Evolutionary conservation across 2,797 vertebrate genomes (phyloP), one percentile per base, ranked within the genome.

Genomic region (Cetoscarus ocellatus): DNA sequence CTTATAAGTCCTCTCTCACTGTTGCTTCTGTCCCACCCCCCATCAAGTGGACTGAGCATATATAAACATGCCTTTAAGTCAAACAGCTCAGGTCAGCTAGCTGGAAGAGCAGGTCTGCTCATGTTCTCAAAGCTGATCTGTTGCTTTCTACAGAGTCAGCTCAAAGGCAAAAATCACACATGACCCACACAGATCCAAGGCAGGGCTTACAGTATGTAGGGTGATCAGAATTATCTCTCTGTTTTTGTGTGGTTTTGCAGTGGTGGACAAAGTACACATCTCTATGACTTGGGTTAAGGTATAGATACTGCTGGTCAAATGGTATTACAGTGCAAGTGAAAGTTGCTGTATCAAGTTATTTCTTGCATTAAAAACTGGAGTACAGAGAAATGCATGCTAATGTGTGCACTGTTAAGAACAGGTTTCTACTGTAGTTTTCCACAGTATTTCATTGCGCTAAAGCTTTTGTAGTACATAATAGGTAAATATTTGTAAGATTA

Each of bases 21-120:
- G 39, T 47, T 62, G 53, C 67, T 51, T 27, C 68, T 54, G 52
- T 59, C 47, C 60, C 53, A 36, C 39, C 57, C 48, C 18, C 17
- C 54, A n/a, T 15, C 58, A 35, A 61, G 47, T 56, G 14, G 1
- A 48, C 52, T 42, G 8, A 40, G 15, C 10, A 10, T 43, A 47
- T 62, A 60, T 34, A 60, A 51, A 74, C 54, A 70, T 60, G 19
- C 42, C 52, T 70, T 62, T 55, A 77, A 67, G 62, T 76, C 54
- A 60, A 38, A 42, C 6, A 49, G 50, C 17, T 79, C 57, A 52
- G 68, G 42, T 86, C 69, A 69, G 70, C 61, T 64, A 48, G 70
- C 65, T 69, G 49, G 47, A 44, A 34, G 52, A 74, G 77, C 87
- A 85, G 62, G 84, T 88, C 73, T 80, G 80, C 57, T 85, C 83